A percentile compares a stretch with the other conserved stretches of the same genome.
These are phyloP conservation scores for Tortricodes alternella DNA, from an alignment of 2,888 invertebrate genomes.

Conservation along the genomic window DNA sequence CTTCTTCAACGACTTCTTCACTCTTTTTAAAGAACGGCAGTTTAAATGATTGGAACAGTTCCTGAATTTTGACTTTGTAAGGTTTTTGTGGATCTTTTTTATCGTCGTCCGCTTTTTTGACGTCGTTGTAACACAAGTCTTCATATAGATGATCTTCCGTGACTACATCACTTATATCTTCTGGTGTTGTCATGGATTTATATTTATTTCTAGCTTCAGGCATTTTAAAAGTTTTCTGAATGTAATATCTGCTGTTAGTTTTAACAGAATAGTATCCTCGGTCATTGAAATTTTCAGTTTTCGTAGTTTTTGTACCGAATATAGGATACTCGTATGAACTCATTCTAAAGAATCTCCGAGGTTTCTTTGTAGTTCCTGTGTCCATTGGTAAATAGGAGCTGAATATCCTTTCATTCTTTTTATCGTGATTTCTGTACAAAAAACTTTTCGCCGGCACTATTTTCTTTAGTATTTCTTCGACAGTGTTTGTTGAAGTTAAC, in stretches of 20 bases:
- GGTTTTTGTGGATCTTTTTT: conserved; percentile 48
- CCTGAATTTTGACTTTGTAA: conserved; percentile 67
- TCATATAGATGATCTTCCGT: conserved; percentile 74
- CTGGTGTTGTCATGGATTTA: conserved; percentile 58
- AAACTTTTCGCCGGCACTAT: conserved; percentile 75
- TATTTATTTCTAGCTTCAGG: conserved; percentile 61
- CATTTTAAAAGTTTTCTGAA: conserved; percentile 54
- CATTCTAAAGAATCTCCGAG: conserved; percentile 60
- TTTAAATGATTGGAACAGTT: conserved; percentile 66
- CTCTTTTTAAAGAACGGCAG: conserved; percentile 66
- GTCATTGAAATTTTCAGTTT: conserved; percentile 57
- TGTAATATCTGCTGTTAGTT: conserved; percentile 56
- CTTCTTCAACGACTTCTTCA: conserved; percentile 46
- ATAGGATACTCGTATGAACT: conserved; percentile 72
- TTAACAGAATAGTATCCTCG: conserved; percentile 73
- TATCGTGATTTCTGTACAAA: conserved; percentile 66
- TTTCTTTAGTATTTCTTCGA: conserved; percentile 67
- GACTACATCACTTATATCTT: conserved; percentile 54
- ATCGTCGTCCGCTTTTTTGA: conserved; percentile 39
- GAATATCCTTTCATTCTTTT: conserved; percentile 47
- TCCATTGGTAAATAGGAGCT: conserved; percentile 76
- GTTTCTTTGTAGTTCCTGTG: conserved; percentile 53
- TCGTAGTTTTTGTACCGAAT: conserved; percentile 61
- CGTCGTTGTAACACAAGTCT: conserved; percentile 68
- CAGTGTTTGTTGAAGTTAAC: conserved; percentile 45